phyloP scores from a whole-genome alignment of 2,113 vertebrate genomes.

The Pleuronectes platessa region DNA sequence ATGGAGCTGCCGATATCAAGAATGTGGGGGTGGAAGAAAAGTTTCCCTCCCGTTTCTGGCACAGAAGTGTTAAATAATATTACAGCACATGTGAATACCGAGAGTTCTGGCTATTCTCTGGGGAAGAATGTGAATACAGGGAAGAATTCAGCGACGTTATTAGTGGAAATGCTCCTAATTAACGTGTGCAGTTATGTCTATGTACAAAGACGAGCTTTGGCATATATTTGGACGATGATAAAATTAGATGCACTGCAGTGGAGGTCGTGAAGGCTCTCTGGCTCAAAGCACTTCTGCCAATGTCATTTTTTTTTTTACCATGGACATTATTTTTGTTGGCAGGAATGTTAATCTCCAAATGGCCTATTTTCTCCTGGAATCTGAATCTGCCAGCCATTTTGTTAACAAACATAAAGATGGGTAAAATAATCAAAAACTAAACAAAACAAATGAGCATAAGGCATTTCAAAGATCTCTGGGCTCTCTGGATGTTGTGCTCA shows the following conservation, averaged over 20 bases:
- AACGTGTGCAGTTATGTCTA: neutral
- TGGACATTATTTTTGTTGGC: constrained; percentile 20
- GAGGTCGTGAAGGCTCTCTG: constrained; percentile 13
- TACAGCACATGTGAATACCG: constrained; percentile 17
- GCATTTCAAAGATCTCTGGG: constrained; percentile 6
- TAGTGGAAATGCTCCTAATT: constrained; percentile 21
- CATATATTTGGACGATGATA: neutral
- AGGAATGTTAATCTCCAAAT: constrained; percentile 24
- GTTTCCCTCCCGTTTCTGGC: constrained; percentile 24
- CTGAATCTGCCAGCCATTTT: constrained; percentile 8
- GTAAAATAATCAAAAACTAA: neutral
- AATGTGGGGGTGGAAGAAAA: constrained; percentile 52
- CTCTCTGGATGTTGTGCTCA: constrained; percentile 7
- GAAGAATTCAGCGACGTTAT: neutral
- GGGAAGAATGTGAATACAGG: constrained; percentile 18
- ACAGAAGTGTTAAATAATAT: constrained; percentile 18
- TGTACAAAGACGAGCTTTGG: neutral
- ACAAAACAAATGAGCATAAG: constrained; percentile 8
- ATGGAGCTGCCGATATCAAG: constrained; percentile 30
- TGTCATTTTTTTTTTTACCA: constrained; percentile 31
- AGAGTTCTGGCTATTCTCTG: constrained; percentile 11
- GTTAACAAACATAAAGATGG: constrained; percentile 3
- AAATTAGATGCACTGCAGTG: constrained; percentile 21
- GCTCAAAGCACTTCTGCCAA: constrained; percentile 8
- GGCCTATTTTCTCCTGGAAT: constrained; percentile 1